Percentiles rank a stretch among this genome's conserved stretches.
These are phyloP conservation scores for Pseudolaguvia tuberculata DNA, from an alignment of 2,113 vertebrate species.

Conservation along the genomic window DNA sequence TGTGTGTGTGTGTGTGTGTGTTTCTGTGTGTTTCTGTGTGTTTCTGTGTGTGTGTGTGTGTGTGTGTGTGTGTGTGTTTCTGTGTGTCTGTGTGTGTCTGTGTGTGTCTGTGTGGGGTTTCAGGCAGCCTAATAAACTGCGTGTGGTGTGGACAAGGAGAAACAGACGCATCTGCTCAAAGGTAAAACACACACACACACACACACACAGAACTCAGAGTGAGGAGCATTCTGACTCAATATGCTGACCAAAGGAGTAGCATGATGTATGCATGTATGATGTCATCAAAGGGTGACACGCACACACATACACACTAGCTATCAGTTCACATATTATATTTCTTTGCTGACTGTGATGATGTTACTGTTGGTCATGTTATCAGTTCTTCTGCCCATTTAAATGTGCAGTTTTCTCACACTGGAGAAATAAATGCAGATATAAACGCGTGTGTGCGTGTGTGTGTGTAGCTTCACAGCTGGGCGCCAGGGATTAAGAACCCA, in stretches of 20 bases:
- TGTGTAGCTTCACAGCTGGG: slow-evolving; percentile 77
- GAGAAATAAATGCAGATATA: not conserved
- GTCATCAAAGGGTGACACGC: not conserved
- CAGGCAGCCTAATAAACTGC: slow-evolving; percentile 88
- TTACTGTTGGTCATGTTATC: not conserved
- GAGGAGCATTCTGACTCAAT: too few relatives aligned
- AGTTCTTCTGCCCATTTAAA: not conserved
- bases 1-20: too few relatives aligned
- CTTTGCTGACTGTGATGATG: not conserved
- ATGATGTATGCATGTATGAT: not conserved
- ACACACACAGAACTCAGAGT: not conserved
- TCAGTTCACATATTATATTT: not conserved
- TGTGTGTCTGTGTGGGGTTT: slow-evolving; percentile 28
- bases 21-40: too few relatives aligned
- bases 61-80: too few relatives aligned
- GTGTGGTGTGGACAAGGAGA: slow-evolving; percentile 86
- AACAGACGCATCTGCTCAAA: slow-evolving; percentile 86
- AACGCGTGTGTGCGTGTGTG: not conserved
- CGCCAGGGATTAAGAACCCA: slow-evolving; percentile 86
- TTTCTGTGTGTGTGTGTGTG: too few relatives aligned
- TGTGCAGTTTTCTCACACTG: not conserved
- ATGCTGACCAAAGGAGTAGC: not conserved
- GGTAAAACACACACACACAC: slow-evolving; percentile 59
- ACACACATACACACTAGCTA: not conserved
- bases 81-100: slow-evolving; percentile 28